Percentiles rank a stretch among this genome's conserved stretches.
Evolutionary conservation across 2,888 invertebrate genomes (phyloP).

Genomic region (Eurois occulta): DNA sequence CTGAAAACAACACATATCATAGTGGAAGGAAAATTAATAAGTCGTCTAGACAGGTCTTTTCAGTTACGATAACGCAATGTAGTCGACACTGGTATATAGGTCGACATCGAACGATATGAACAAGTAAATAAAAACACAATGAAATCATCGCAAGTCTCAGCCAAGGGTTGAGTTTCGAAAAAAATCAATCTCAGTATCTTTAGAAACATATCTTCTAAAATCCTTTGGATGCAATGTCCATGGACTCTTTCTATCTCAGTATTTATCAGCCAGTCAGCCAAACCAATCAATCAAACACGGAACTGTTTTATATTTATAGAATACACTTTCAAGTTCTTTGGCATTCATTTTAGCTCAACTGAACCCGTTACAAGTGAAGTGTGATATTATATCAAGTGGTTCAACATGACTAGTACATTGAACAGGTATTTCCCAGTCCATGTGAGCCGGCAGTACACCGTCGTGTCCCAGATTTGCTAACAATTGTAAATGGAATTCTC

Average conservation of each 20-base stretch:
- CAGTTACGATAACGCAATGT: not conserved
- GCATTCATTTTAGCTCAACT: conserved; percentile 30
- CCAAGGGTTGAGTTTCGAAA: not conserved
- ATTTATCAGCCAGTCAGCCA: conserved; percentile 6
- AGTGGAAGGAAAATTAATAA: not conserved
- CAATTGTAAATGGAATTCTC: conserved; percentile 57
- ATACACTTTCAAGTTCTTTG: conserved; percentile 37
- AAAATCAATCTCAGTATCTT: too few relatives aligned
- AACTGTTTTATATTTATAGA: conserved; percentile 31
- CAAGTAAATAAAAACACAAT: not conserved
- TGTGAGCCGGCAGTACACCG: conserved; percentile 39
- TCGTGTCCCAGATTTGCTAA: conserved; percentile 53
- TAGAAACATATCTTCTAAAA: not conserved
- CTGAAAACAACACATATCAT: not conserved
- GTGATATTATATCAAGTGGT: conserved; percentile 39
- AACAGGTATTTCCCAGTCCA: conserved; percentile 57
- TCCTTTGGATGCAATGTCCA: not conserved
- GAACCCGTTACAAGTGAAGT: conserved; percentile 45
- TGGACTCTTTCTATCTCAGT: not conserved
- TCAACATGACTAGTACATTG: conserved; percentile 47
- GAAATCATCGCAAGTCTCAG: not conserved
- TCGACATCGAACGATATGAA: not conserved
- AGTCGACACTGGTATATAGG: not conserved
- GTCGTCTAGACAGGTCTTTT: not conserved
- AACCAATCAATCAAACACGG: conserved; percentile 23